These are phyloP conservation scores for Pogonognathellus flavescens DNA, from an alignment of 1,140 invertebrate genomes.

Conservation along the genomic window DNA sequence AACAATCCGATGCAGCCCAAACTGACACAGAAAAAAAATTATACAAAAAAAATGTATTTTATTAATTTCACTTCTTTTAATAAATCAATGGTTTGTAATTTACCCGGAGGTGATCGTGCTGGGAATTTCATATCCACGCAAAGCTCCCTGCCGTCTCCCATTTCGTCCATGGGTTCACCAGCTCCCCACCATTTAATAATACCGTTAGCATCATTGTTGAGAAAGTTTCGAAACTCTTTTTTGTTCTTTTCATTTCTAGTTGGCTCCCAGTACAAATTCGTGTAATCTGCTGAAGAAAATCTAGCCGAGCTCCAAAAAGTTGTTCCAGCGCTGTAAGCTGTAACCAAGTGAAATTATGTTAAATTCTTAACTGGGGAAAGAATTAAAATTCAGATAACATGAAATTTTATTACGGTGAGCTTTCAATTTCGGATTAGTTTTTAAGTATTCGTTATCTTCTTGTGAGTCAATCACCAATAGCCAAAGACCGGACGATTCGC, in stretches of 20 bases:
- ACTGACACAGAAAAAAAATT: too few species aligned
- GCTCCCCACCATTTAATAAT: background rate
- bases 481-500: background rate
- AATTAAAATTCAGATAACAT: too few species aligned
- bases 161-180: background rate
- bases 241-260: background rate
- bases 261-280: background rate
- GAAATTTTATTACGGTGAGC: background rate
- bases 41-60: too few species aligned
- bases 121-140: background rate
- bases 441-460: background rate
- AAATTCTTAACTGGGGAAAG: too few species aligned
- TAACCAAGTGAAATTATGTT: too few species aligned
- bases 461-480: background rate
- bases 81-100: too few species aligned
- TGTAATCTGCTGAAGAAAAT: background rate
- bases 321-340: background rate
- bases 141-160: background rate
- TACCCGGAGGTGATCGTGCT: background rate
- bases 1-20: constrained; percentile 11
- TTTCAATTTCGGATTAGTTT: background rate
- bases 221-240: background rate
- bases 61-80: too few species aligned
- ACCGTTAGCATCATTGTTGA: background rate
- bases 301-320: background rate